A percentile compares a stretch with the other conserved stretches of the same genome.
Conservation (phyloP, 2,888 invertebrate species). For the Gasteruption jaculator region DNA sequence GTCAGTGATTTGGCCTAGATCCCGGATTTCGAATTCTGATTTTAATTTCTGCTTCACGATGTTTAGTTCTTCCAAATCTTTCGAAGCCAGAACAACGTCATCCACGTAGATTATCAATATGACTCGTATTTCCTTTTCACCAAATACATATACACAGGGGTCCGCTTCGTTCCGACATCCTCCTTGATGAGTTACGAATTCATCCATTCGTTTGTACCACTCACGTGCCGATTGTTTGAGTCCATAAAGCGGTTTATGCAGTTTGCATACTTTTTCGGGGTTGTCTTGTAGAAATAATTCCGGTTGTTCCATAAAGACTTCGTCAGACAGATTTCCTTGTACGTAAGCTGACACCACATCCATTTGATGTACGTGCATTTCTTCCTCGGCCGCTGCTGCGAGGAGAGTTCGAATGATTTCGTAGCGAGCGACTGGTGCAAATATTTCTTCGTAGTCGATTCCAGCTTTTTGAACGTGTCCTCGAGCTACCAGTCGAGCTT, state of each 20-base stretch:
- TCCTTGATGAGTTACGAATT: neutral
- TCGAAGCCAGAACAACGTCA: constrained; percentile 16
- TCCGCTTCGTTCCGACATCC: constrained; percentile 12
- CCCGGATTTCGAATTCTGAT: constrained; percentile 14
- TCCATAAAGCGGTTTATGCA: constrained; percentile 10
- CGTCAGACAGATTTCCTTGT: constrained; percentile 16
- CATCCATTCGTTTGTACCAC: constrained; percentile 11
- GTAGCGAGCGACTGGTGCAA: constrained; percentile 20
- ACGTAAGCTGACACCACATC: constrained; percentile 23
- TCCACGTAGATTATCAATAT: constrained; percentile 19
- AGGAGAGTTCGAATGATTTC: constrained; percentile 20
- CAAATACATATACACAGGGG: constrained; percentile 17
- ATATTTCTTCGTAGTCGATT: constrained; percentile 20
- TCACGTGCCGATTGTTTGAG: constrained; percentile 13
- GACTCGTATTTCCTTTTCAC: constrained; percentile 9
- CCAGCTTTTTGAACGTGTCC: constrained; percentile 18
- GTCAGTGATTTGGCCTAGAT: constrained; percentile 15
- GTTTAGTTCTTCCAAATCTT: constrained; percentile 10
- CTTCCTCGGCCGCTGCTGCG: constrained; percentile 16
- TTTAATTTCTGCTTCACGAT: constrained; percentile 14
- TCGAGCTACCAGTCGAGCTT: constrained; percentile 21
- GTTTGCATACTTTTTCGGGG: constrained; percentile 8
- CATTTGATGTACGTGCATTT: constrained; percentile 24
- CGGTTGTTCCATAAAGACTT: constrained; percentile 12
- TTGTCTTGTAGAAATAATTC: constrained; percentile 5